Evolutionary conservation across 2,113 vertebrate species (phyloP).

Genomic region (Porphyrio hochstetteri): DNA sequence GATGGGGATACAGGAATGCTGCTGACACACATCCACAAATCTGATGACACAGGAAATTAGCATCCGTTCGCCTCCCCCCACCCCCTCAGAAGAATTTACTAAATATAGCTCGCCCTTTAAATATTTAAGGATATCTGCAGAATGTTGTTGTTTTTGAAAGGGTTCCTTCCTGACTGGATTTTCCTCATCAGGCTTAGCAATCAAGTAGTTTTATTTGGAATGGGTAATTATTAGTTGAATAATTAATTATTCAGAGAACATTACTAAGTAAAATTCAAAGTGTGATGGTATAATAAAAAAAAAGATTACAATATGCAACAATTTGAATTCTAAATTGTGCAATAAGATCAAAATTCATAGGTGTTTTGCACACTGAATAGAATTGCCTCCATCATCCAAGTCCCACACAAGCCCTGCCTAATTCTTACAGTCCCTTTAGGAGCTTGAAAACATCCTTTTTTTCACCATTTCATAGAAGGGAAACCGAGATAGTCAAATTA

Average conservation of each 20-base stretch:
- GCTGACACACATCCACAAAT: slow-evolving; percentile 40
- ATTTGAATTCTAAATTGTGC: background rate
- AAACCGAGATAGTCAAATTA: background rate
- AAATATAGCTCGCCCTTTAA: slow-evolving; percentile 49
- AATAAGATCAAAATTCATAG: background rate
- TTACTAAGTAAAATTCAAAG: slow-evolving; percentile 1
- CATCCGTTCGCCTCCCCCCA: background rate
- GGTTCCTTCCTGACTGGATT: slow-evolving; percentile 50
- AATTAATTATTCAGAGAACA: slow-evolving; percentile 45
- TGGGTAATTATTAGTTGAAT: slow-evolving; percentile 38
- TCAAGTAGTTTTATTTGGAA: slow-evolving; percentile 51
- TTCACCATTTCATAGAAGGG: background rate
- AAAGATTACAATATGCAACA: background rate
- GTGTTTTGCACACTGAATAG: background rate
- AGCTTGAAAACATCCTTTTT: background rate
- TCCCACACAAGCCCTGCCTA: background rate
- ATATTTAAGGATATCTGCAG: slow-evolving; percentile 49
- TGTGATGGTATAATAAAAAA: background rate
- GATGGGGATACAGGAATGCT: slow-evolving; percentile 27
- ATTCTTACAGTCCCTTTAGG: background rate
- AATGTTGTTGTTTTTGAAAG: slow-evolving; percentile 52
- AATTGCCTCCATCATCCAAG: background rate
- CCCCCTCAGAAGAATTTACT: background rate
- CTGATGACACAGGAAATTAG: slow-evolving; percentile 46
- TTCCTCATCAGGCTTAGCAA: slow-evolving; percentile 55